These are phyloP conservation scores for Microcebus murinus DNA, from an alignment of 2,113 vertebrate species.

Conservation along the genomic window DNA sequence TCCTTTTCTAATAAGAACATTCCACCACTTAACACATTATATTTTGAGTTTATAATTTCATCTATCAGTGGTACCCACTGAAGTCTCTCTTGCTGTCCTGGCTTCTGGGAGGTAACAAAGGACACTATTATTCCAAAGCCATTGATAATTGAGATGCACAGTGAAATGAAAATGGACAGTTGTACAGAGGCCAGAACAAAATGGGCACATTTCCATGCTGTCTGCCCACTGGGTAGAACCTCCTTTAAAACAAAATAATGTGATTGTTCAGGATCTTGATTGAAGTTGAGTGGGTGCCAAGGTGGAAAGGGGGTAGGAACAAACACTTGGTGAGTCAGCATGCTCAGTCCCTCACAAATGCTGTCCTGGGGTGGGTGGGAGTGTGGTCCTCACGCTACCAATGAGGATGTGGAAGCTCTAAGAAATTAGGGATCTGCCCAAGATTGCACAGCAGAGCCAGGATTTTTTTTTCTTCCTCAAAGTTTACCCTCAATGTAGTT, in stretches of 20 bases:
- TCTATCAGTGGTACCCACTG: background rate
- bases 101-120: background rate
- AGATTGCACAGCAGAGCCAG: background rate
- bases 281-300: background rate
- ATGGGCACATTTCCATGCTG: background rate
- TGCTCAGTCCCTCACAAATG: fast-evolving
- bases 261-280: background rate
- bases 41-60: background rate
- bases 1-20: background rate
- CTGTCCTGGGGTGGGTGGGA: fast-evolving
- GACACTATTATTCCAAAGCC: background rate
- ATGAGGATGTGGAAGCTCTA: fast-evolving
- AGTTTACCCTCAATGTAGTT: background rate
- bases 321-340: fast-evolving
- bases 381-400: fast-evolving
- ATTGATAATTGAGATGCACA: background rate
- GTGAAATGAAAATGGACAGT: background rate
- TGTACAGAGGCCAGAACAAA: background rate
- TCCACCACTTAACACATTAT: background rate
- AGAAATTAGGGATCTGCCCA: background rate
- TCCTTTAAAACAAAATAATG: background rate
- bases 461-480: background rate
- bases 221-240: background rate
- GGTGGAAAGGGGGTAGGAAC: background rate
- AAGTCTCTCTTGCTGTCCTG: background rate